Evolutionary conservation across 2,888 invertebrate species (phyloP).

Genomic region (Empis livida): DNA sequence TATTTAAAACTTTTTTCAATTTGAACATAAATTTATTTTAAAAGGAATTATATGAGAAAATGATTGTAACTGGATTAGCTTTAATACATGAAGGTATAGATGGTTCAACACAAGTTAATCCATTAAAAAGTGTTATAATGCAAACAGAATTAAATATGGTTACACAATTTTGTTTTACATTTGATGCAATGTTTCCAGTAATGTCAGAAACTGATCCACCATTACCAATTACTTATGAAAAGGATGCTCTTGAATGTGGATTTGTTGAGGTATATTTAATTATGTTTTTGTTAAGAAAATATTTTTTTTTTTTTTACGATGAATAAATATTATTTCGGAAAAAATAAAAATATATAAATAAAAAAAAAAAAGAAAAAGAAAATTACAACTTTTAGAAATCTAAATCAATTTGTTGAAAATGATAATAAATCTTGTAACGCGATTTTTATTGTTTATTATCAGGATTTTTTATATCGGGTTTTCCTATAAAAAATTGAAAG

Average conservation of each 20-base stretch:
- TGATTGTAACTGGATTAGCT: conserved; percentile 58
- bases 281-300: too few relatives aligned
- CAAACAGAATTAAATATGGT: conserved; percentile 82
- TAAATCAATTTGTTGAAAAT: too few relatives aligned
- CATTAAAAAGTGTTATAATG: conserved; percentile 67
- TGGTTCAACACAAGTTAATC: conserved; percentile 57
- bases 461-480: too few relatives aligned
- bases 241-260: conserved; percentile 52
- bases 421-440: too few relatives aligned
- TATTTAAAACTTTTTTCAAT: too few relatives aligned
- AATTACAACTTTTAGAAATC: too few relatives aligned
- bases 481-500: too few relatives aligned
- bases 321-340: not conserved
- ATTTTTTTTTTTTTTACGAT: conserved; percentile 14
- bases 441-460: not conserved
- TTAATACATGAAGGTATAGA: conserved; percentile 58
- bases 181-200: conserved; percentile 51
- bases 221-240: conserved; percentile 35
- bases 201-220: conserved; percentile 27
- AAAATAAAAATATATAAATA: not conserved
- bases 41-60: conserved; percentile 56
- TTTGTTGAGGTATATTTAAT: conserved; percentile 56
- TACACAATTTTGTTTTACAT: conserved; percentile 66
- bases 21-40: not conserved
- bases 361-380: too few relatives aligned